phyloP scores from a whole-genome alignment of 2,797 vertebrate genomes.

The Malurus leucopterus region DNA sequence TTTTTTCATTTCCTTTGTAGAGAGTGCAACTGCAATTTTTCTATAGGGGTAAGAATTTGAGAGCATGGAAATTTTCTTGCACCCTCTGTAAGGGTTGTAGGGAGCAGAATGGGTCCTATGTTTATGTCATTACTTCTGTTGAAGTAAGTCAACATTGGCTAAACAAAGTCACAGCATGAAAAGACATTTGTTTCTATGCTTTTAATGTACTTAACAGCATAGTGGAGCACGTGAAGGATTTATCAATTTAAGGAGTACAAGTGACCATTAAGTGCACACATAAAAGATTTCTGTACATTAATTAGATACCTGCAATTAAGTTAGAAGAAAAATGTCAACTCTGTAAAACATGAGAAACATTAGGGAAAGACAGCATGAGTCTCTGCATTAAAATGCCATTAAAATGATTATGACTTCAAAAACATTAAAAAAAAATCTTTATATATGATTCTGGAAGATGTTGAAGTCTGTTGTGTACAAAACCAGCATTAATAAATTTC shows the following conservation, averaged over 20 bases:
- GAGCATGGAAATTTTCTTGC: neutral
- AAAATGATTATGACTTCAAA: neutral
- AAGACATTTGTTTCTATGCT: neutral
- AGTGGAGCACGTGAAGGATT: neutral
- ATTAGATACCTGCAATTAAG: slow-evolving; percentile 14
- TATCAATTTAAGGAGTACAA: neutral
- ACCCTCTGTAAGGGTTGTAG: neutral
- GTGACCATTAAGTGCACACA: neutral
- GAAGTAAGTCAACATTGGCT: neutral
- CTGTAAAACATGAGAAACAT: neutral
- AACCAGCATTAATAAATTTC: neutral
- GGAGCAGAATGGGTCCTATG: neutral
- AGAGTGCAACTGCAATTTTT: neutral
- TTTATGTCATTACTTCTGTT: neutral
- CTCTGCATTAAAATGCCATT: slow-evolving; percentile 35
- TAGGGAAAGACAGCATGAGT: neutral
- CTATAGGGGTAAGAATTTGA: neutral
- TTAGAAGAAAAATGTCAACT: neutral
- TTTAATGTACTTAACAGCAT: neutral
- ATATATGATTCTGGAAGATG: neutral
- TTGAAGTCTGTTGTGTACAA: neutral
- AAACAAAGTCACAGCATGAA: neutral
- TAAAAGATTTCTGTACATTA: slow-evolving; percentile 7
- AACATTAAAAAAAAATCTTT: neutral
- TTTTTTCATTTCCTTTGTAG: neutral